Percentiles rank a stretch among this genome's conserved stretches.
These are phyloP conservation scores for Corvus cornix DNA, from an alignment of 2,113 vertebrate genomes.

Conservation along the genomic window DNA sequence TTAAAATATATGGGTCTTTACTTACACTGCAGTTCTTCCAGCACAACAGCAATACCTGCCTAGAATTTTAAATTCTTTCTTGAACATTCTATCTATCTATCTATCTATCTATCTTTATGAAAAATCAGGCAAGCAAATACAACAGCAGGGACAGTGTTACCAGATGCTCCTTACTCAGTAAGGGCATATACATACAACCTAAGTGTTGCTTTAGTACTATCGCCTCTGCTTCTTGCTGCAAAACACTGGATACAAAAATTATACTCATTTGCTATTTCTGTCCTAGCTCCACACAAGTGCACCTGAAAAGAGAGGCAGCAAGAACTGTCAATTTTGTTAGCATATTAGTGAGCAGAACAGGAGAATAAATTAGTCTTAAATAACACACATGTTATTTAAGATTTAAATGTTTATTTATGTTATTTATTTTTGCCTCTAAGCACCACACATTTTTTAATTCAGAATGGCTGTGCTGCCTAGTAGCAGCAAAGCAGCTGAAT, in stretches of 20 bases:
- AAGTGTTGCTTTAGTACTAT: background rate
- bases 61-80: background rate
- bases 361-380: background rate
- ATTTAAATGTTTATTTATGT: background rate
- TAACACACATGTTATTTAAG: background rate
- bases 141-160: background rate
- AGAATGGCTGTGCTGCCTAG: background rate
- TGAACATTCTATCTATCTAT: background rate
- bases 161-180: background rate
- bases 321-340: background rate
- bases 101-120: background rate
- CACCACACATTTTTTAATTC: background rate
- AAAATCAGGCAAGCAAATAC: background rate
- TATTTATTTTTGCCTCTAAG: background rate
- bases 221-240: background rate
- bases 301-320: background rate
- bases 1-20: background rate
- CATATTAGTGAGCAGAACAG: background rate
- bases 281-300: background rate
- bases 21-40: background rate
- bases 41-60: background rate
- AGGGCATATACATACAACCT: background rate
- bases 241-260: background rate
- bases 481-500: background rate
- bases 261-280: background rate